phyloP scores from a whole-genome alignment of 2,113 vertebrate species.

The Ammodytes marinus region DNA sequence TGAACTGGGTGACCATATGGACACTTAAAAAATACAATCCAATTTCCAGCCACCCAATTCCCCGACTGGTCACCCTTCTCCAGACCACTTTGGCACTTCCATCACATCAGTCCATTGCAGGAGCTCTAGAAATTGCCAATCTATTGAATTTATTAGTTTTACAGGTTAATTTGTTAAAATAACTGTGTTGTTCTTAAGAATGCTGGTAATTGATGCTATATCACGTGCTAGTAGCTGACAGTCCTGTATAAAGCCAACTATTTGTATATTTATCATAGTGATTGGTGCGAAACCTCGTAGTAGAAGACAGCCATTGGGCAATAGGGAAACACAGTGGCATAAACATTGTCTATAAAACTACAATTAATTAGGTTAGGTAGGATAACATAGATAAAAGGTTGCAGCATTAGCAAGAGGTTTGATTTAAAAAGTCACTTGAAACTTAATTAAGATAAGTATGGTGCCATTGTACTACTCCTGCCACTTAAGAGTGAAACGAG shows the following conservation, averaged over 20 bases:
- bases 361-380: background rate
- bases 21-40: constrained; percentile 82
- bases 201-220: background rate
- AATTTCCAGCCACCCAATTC: constrained; percentile 67
- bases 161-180: constrained; percentile 23
- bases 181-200: background rate
- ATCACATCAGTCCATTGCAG: constrained; percentile 48
- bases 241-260: constrained; percentile 1
- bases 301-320: background rate
- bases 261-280: background rate
- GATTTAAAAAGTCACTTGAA: constrained; percentile 53
- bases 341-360: background rate
- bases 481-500: constrained; percentile 16
- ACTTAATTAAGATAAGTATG: constrained; percentile 53
- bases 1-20: constrained; percentile 82
- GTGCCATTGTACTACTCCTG: constrained; percentile 31
- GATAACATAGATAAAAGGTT: constrained; percentile 20
- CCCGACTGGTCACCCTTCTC: constrained; percentile 55
- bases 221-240: background rate
- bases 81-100: constrained; percentile 61
- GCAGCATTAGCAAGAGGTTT: background rate
- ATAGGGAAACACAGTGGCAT: constrained; percentile 18
- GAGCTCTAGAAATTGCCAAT: constrained; percentile 54
- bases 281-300: background rate
- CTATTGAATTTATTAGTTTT: constrained; percentile 26